Conservation (phyloP, 2,888 invertebrate genomes). For the Achlya flavicornis region DNA sequence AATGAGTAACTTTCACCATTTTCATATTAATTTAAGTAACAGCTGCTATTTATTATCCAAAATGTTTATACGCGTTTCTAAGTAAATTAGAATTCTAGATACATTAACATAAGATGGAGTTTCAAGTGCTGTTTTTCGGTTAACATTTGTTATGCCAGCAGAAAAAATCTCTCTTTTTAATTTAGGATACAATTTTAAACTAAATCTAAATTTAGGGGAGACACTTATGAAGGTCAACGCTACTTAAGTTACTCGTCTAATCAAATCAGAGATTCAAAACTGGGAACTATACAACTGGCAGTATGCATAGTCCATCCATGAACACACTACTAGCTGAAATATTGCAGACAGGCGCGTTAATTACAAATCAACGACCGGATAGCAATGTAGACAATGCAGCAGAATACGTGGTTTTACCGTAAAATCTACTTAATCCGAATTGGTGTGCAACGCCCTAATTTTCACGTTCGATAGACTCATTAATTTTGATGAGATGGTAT, state of each 20-base stretch:
- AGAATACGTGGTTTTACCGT: constrained; percentile 16
- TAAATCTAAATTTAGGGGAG: too few species aligned
- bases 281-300: neutral
- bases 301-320: neutral
- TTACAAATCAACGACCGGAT: constrained; percentile 30
- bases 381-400: constrained; percentile 26
- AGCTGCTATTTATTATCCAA: neutral
- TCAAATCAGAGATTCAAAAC: neutral
- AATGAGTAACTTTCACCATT: constrained; percentile 5
- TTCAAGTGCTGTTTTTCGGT: neutral
- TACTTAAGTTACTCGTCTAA: too few species aligned
- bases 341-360: constrained; percentile 24
- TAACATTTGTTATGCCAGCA: too few species aligned
- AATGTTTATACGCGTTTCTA: neutral
- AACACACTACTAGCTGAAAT: constrained; percentile 35
- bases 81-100: constrained; percentile 2
- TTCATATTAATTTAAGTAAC: constrained; percentile 5
- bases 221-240: too few species aligned
- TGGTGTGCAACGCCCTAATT: constrained; percentile 5
- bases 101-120: too few species aligned
- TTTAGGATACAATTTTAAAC: too few species aligned
- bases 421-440: neutral
- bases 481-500: constrained; percentile 1
- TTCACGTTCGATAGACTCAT: constrained; percentile 3
- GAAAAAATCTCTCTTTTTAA: too few species aligned